Evolutionary conservation across 2,797 vertebrate species (phyloP), one percentile per base, ranked within the genome.

Genomic region (Brachyalestes nurse): DNA sequence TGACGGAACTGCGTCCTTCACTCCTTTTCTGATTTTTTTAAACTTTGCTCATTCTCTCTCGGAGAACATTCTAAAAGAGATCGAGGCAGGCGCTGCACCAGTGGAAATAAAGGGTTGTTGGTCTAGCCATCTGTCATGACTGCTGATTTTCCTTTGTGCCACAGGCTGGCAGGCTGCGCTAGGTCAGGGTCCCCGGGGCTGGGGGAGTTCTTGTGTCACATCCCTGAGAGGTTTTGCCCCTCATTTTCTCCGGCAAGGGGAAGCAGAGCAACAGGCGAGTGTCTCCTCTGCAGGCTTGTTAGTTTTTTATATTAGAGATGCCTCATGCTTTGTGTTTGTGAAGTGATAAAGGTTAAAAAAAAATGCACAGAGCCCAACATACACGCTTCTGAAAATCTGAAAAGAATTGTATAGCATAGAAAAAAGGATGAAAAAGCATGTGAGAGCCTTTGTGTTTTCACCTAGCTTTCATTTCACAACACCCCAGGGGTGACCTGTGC

Each of bases 111-210:
- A 88, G 88, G 89, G 91, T n/a, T 90, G 89, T 90, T 90, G 79
- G 88, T 89, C 88, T 91, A 90, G 89, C 91, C 90, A 90, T 92
- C 90, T 91, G 91, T 92, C 90, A 92, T 90, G 88, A 90, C 91
- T 86, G 89, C 89, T 82, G 88, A 80, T 65, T 88, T 90, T 88
- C 90, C 90, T 88, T 91, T 89, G 88, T 89, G 91, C 90, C 89
- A 91, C 88, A 88, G 90, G 90, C 91, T 90, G 89, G 87, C 91
- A 91, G 89, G 88, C 86, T 88, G 82, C 89, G 90, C 86, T 71
- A 75, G 90, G 89, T 88, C 85, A 17, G 80, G 58, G 79, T 92
- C 91, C 90, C 88, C 23, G n/a, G 49, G 65, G 49, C 62, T 23
- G 7, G 28, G 10, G 75, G 62, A 49, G 62, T 14, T 67, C 49